Base-by-base conservation (phyloP, 2,888 invertebrate genomes). In the Netelia fuscicornis region DNA sequence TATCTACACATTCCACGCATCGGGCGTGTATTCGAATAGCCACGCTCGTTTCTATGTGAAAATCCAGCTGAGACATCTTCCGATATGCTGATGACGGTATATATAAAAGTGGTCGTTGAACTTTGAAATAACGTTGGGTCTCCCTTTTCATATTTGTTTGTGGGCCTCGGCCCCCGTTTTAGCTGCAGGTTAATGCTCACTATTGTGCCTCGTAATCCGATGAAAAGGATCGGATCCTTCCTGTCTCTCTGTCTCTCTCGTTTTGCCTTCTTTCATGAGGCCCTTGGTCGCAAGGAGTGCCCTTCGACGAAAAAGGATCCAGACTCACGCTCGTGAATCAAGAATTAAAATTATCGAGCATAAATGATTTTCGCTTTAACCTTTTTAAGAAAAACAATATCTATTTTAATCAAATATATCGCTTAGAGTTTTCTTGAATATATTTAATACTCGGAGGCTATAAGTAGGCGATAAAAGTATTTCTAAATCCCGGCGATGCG, bases 101-200 rank as follows among this genome's bases (percentile, higher is more conserved):
- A n/a, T 3, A 8, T 52, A 25, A 23, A 23, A 44, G 56, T 72
- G 86, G 79, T 87, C 87, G 86, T 88, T 88, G 86, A 87, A 88
- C 86, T 86, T 86, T 83, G 86, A 87, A 86, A 86, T 85, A 86
- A 89, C 84, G 86, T 87, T 86, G 81, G 65, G 68, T 86, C 88
- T 84, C 84, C 86, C 85, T 85, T 81, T 80, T 81, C 71, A 44
- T 75, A 54, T 62, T 54, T 65, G 81, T 72, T 74, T 74, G 78
- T 65, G 65, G 25, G 64, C 37, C 64, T 25, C 25, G 23, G 52
- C 56, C 54, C 79, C 17, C 64, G 42, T 56, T 23, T 79, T 62
- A 71, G 71, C 23, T 42, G 37, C 71, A 65, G 79, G 71, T 72
- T 64, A 65, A 72, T 71, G 17, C 11, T 13, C 23, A 17, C 54